Evolutionary conservation across 2,113 vertebrate genomes (phyloP).

Genomic region (Calcarius ornatus): DNA sequence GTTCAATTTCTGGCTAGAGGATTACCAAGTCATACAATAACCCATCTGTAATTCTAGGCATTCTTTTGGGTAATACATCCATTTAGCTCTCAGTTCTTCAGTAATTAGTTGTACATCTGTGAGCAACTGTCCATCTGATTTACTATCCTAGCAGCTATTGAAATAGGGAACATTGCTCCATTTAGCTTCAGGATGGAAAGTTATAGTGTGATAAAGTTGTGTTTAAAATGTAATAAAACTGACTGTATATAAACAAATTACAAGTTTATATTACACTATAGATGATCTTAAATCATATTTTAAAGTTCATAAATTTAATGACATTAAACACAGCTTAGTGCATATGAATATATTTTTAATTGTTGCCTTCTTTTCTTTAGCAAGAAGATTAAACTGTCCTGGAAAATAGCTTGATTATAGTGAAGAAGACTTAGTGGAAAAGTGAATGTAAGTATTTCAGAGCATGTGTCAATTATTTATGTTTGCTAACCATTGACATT

Average conservation of each 20-base stretch:
- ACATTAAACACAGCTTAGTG: not conserved
- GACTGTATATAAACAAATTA: not conserved
- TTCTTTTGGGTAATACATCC: constrained; percentile 7
- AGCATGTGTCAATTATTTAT: not conserved
- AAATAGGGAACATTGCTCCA: not conserved
- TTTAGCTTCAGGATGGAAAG: constrained; percentile 21
- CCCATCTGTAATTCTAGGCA: not conserved
- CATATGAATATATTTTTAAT: constrained; percentile 16
- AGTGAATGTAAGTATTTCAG: constrained; percentile 61
- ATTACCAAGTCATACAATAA: not conserved
- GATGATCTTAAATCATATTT: constrained; percentile 13
- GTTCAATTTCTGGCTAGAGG: not conserved
- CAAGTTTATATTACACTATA: not conserved
- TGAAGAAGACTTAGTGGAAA: constrained; percentile 18
- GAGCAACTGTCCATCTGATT: constrained; percentile 48
- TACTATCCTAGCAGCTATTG: not conserved
- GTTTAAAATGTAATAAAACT: constrained; percentile 43
- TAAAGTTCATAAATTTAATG: constrained; percentile 18
- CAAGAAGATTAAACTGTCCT: constrained; percentile 45
- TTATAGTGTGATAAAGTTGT: constrained; percentile 11
- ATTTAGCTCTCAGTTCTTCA: not conserved
- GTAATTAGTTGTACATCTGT: constrained; percentile 53
- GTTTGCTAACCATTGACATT: not conserved
- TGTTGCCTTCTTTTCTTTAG: constrained; percentile 19
- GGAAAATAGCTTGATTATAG: constrained; percentile 55